Evolutionary conservation across 2,113 vertebrate genomes (phyloP).

Genomic region (Stigmatopora nigra): DNA sequence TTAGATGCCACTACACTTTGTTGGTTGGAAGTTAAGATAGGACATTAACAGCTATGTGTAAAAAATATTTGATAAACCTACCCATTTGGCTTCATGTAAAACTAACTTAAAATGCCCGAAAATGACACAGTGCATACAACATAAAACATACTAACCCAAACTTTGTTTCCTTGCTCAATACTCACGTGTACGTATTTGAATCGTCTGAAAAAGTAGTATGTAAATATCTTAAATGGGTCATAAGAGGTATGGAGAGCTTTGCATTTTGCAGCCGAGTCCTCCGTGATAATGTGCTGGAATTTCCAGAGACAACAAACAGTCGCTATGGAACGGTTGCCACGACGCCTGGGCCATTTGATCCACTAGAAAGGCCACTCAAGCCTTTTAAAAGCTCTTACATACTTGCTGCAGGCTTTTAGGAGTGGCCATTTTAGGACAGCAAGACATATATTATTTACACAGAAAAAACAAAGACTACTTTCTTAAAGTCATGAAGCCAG

Average conservation of each 20-base stretch:
- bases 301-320: conserved; percentile 10
- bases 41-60: too few species aligned
- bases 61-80: too few species aligned
- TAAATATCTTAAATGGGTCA: too few species aligned
- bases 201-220: too few species aligned
- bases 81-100: too few species aligned
- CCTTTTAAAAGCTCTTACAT: background rate
- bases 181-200: too few species aligned
- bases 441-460: background rate
- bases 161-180: too few species aligned
- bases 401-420: background rate
- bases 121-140: too few species aligned
- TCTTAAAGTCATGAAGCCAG: background rate
- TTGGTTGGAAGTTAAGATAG: background rate
- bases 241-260: background rate
- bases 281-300: background rate
- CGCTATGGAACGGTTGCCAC: conserved; percentile 13
- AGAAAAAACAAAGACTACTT: background rate
- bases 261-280: background rate
- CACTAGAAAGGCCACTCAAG: background rate
- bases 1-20: too few species aligned
- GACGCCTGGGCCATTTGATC: background rate
- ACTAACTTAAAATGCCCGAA: too few species aligned
- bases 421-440: background rate
- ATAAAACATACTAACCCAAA: too few species aligned